Evolutionary conservation across 2,113 vertebrate species (phyloP).

Genomic region (Parus major): DNA sequence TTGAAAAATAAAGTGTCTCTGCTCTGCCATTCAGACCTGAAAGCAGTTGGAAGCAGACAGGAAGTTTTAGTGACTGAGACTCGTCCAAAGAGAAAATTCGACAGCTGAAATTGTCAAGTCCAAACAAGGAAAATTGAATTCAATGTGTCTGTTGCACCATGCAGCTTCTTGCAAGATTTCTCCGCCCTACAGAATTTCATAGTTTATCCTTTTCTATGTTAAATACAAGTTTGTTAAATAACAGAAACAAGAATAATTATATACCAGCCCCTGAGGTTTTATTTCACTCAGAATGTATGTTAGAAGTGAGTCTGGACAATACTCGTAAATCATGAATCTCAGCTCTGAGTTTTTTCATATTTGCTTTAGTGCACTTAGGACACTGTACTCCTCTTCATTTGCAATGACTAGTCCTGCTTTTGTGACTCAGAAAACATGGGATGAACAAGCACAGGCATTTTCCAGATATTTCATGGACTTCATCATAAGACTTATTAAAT

Average conservation of each 20-base stretch:
- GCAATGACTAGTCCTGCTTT: not conserved
- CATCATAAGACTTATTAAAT: not conserved
- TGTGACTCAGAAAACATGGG: not conserved
- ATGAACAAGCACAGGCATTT: not conserved
- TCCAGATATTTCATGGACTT: not conserved
- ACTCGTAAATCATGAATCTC: not conserved
- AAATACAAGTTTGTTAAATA: not conserved
- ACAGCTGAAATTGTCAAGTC: not conserved
- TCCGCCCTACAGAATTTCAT: not conserved
- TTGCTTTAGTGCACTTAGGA: not conserved
- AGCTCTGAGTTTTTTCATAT: not conserved
- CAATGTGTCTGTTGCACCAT: not conserved
- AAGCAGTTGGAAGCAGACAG: not conserved
- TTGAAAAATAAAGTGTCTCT: not conserved
- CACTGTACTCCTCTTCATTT: not conserved
- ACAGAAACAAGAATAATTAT: not conserved
- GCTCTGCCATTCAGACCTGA: not conserved
- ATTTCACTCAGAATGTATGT: not conserved
- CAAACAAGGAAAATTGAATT: not conserved
- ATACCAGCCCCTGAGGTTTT: not conserved
- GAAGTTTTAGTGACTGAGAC: not conserved
- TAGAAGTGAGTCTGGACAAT: not conserved
- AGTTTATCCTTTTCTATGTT: not conserved
- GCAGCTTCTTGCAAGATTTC: not conserved
- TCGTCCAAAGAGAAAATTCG: not conserved